A percentile compares a stretch with the other conserved stretches of the same genome.
These are phyloP conservation scores for Podotricha telesiphe DNA, from an alignment of 2,888 invertebrate species.

Conservation along the genomic window DNA sequence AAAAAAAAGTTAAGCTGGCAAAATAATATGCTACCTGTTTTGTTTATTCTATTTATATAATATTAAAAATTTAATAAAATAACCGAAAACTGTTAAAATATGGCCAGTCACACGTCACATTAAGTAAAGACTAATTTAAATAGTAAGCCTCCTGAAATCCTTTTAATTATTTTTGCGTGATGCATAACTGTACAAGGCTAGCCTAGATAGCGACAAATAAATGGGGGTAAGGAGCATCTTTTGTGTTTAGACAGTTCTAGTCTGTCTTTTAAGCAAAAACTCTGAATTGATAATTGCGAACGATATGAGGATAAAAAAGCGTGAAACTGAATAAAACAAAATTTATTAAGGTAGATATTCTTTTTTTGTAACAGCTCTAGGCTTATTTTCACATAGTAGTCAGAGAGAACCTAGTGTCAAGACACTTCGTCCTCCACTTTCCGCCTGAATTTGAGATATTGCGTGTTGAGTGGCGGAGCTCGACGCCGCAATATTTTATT, in stretches of 20 bases:
- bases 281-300: background rate
- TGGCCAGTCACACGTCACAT: background rate
- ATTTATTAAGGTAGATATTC: background rate
- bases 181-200: conserved; percentile 3
- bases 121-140: conserved; percentile 4
- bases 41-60: background rate
- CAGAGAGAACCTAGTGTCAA: too few species aligned
- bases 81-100: conserved; percentile 6
- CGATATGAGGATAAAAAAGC: background rate
- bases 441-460: too few species aligned
- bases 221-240: background rate
- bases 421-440: too few species aligned
- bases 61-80: background rate
- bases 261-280: background rate
- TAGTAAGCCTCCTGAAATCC: conserved; percentile 9
- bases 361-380: too few species aligned
- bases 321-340: too few species aligned
- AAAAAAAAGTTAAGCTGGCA: background rate
- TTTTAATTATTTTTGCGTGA: conserved; percentile 9
- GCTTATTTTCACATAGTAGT: too few species aligned
- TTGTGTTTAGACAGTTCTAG: background rate
- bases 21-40: too few species aligned
- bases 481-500: too few species aligned
- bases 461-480: too few species aligned
- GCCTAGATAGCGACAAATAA: conserved; percentile 8